These are phyloP conservation scores for Agriotes lineatus DNA, from an alignment of 2,888 invertebrate genomes.

Conservation along the genomic window DNA sequence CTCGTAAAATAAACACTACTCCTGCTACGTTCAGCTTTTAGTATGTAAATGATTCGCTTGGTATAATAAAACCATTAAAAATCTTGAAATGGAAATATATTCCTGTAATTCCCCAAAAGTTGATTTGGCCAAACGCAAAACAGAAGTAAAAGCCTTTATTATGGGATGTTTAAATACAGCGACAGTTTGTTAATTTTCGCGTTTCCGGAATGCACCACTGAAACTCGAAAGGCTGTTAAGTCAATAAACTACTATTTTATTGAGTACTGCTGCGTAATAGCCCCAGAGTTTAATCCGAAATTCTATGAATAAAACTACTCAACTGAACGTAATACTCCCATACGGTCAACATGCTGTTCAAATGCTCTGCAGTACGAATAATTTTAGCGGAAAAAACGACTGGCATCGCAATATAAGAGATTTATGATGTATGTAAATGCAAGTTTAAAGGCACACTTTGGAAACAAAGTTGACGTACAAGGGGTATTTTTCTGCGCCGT, in stretches of 20 bases:
- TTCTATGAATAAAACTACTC: conserved; percentile 16
- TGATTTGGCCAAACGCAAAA: not conserved
- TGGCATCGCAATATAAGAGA: conserved; percentile 20
- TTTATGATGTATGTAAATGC: conserved; percentile 26
- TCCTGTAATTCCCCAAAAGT: not conserved
- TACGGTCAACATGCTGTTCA: conserved; percentile 17
- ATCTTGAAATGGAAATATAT: not conserved
- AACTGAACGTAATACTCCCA: conserved; percentile 17
- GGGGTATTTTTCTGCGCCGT: not conserved
- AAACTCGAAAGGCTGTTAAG: not conserved
- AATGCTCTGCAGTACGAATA: not conserved
- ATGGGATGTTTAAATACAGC: too few relatives aligned
- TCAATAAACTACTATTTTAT: conserved; percentile 6
- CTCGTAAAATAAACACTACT: not conserved
- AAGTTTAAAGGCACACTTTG: conserved; percentile 7
- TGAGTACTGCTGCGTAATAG: not conserved
- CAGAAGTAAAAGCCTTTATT: too few relatives aligned
- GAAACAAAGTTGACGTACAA: conserved; percentile 3
- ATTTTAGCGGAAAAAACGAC: conserved; percentile 8
- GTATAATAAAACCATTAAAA: too few relatives aligned
- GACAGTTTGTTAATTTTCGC: not conserved
- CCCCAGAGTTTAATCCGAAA: conserved; percentile 4
- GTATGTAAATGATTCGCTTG: too few relatives aligned
- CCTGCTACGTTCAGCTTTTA: not conserved
- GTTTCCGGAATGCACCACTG: too few relatives aligned